Evolutionary conservation across 2,113 vertebrate species (phyloP).

Genomic region (Xyliphius kryptos): DNA sequence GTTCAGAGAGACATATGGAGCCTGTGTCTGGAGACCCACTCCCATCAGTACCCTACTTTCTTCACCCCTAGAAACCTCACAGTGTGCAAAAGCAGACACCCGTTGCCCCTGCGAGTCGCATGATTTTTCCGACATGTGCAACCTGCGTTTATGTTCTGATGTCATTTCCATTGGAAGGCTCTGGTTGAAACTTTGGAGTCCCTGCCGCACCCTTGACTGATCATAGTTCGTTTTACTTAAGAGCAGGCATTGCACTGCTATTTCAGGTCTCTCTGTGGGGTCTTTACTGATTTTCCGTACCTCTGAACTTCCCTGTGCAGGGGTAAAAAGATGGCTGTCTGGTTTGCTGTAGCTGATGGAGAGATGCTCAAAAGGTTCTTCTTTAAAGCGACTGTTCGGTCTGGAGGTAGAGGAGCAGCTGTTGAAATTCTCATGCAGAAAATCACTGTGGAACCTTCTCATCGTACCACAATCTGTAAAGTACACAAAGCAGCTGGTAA

Average conservation of each 20-base stretch:
- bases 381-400: constrained; percentile 63
- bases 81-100: constrained; percentile 38
- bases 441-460: constrained; percentile 36
- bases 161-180: constrained; percentile 63
- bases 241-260: constrained; percentile 47
- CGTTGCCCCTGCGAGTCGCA: constrained; percentile 46
- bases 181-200: constrained; percentile 56
- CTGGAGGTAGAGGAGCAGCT: constrained; percentile 52
- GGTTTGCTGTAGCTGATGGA: constrained; percentile 47
- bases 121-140: constrained; percentile 62
- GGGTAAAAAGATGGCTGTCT: constrained; percentile 49
- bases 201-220: constrained; percentile 51
- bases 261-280: constrained; percentile 46
- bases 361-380: constrained; percentile 58
- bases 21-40: constrained; percentile 55
- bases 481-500: background rate
- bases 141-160: constrained; percentile 67
- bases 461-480: constrained; percentile 43
- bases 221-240: constrained; percentile 64
- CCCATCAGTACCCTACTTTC: constrained; percentile 55
- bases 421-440: constrained; percentile 51
- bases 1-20: constrained; percentile 77
- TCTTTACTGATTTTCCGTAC: constrained; percentile 55
- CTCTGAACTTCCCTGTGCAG: constrained; percentile 55
- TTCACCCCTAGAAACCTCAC: constrained; percentile 44